Base-by-base conservation (phyloP, 2,888 invertebrate genomes). In the Drosophila pseudotakahashii region DNA sequence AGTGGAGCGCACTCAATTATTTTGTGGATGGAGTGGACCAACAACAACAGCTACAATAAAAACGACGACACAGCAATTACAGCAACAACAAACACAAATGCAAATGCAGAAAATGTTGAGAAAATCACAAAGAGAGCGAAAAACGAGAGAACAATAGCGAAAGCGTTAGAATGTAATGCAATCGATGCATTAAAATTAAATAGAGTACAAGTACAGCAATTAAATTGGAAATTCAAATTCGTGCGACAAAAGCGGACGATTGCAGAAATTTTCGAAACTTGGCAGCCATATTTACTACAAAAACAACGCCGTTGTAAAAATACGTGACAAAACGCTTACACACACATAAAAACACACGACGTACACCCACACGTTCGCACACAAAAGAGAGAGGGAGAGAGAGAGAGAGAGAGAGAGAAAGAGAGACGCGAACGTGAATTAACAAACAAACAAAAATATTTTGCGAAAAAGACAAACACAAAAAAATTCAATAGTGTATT, bases 181-280 rank as follows among this genome's bases (percentile, higher is more conserved):
- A 59, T 74, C 61, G 76, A 61, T 51, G 70, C 53, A 61, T 77
- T 64, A 37, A 69, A 54, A 61, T 77, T 64, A 37, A 69, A 54
- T 50, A 71, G 70, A 62, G 72, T 63, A 60, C 73, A 73, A 76
- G 60, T 75, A 77, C 76, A 82, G 63, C 67, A 80, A 77, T 83
- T 88, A 67, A 78, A 81, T 85, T 89, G 88, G 77, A 87, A 85
- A 77, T 73, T 83, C 23, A 86, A 86, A 80, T 78, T 81, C 68
- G 78, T 77, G 68, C 79, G 84, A 78, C 81, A 75, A 53, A 81
- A 81, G 75, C 75, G 70, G 57, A 59, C 59, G 58, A 60, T 44
- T 63, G 61, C 73, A 73, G 60, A 55, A 73, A 72, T 53, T 77
- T 76, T 76, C 67, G 58, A 66, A 68, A 66, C 71, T 76, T 81